Evolutionary conservation across 2,113 vertebrate genomes (phyloP), one percentile per base, ranked within the genome.

Genomic region (Sisor rabdophorus): DNA sequence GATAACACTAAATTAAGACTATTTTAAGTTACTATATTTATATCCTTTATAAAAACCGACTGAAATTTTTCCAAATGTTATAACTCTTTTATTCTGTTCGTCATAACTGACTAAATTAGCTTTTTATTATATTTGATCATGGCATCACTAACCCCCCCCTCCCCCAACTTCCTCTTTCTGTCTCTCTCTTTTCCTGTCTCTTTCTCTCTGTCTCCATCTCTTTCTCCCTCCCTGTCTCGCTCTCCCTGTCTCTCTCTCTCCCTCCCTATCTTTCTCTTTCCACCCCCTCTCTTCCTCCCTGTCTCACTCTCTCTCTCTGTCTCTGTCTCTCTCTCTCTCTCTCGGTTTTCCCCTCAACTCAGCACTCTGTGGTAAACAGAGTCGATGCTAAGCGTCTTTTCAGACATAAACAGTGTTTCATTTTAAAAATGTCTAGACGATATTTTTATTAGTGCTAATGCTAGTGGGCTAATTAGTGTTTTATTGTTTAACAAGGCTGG

Each of bases 381-480:
- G 85, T 80, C 86, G 80, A 71, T 85, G 87, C 85, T 85, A 85
- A 84, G 63, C 59, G 75, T 80, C 81, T 74, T 81, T 73, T 85
- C 84, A 85, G 80, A 76, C 89, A 89, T 75, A 91, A 91, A 87
- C 73, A 80, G 76, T 82, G 67, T 87, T 88, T 90, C 83, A 84
- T 85, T 89, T 89, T 86, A 87, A 84, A 84, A 83, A 84, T 76
- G 91, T 92, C 90, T 91, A 91, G 91, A 92, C 91, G 77, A 85
- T 89, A 88, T 91, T 91, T 89, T 90, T 89, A 90, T 89, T 86
- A 86, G 89, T 87, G 86, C 90, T 88, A 91, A 90, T 86, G 84
- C 83, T 79, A 87, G 87, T 85, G 86, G 86, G 88, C 88, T 92
- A 89, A 92, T 93, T 90, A 85, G 82, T 77, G 54, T 88, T 92